phyloP scores from a whole-genome alignment of 2,888 invertebrate genomes.

The Noctua janthina region DNA sequence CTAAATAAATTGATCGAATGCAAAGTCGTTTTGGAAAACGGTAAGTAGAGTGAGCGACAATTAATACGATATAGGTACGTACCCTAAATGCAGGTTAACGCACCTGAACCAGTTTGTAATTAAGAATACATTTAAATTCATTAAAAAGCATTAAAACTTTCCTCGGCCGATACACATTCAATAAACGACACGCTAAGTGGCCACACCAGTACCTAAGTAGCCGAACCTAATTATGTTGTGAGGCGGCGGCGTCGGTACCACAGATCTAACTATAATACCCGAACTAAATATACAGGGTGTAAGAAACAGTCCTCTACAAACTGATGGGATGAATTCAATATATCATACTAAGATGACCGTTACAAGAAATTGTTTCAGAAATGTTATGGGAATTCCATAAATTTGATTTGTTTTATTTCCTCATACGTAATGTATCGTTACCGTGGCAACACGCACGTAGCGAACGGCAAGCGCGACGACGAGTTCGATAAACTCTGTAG shows the following conservation, averaged over 20 bases:
- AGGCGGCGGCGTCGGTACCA: constrained; percentile 31
- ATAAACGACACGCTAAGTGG: constrained; percentile 78
- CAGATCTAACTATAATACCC: constrained; percentile 32
- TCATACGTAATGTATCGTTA: no score
- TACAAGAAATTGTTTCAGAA: no score
- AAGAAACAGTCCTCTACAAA: no score
- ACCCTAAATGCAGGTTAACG: constrained; percentile 83
- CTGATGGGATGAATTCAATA: no score
- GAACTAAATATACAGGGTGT: constrained; percentile 18
- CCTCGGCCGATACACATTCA: constrained; percentile 79
- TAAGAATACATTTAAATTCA: constrained; percentile 89
- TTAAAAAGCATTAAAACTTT: constrained; percentile 88
- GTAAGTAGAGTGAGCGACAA: constrained; percentile 60
- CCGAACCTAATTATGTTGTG: constrained; percentile 67
- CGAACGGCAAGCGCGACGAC: no score
- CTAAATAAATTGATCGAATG: constrained; percentile 38
- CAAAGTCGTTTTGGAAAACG: constrained; percentile 54
- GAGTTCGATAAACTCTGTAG: no score
- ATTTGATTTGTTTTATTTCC: no score
- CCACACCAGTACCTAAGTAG: constrained; percentile 75
- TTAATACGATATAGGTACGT: constrained; percentile 57
- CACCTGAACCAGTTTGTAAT: constrained; percentile 88
- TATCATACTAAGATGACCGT: no score
- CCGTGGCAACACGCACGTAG: no score
- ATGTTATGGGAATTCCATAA: no score